Evolutionary conservation across 2,113 vertebrate species (phyloP).

Genomic region (Periophthalmus modestus): DNA sequence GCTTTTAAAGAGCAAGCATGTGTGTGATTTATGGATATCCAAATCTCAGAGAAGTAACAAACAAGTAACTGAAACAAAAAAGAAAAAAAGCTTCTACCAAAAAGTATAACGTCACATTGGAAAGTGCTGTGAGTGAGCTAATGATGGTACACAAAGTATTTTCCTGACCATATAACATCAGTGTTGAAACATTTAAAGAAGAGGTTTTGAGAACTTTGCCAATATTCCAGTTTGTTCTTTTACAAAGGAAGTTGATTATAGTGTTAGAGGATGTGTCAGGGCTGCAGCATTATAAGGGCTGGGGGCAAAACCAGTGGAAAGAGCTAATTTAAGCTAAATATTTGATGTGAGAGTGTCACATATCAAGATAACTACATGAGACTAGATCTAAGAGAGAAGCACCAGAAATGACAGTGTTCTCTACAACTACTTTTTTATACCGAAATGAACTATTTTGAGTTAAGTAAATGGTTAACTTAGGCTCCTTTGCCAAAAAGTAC

Average conservation of each 20-base stretch:
- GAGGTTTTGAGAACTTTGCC: neutral
- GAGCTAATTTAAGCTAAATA: constrained; percentile 12
- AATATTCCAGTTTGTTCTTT: constrained; percentile 26
- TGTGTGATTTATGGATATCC: neutral
- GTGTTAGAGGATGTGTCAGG: constrained; percentile 35
- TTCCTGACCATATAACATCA: constrained; percentile 35
- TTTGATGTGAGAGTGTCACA: neutral
- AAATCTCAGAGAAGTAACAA: neutral
- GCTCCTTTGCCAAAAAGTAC: constrained; percentile 4
- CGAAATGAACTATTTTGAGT: neutral
- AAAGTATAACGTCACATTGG: constrained; percentile 22
- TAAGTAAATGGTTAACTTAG: neutral
- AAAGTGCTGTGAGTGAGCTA: constrained; percentile 23
- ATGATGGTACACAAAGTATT: constrained; percentile 29
- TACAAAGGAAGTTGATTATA: constrained; percentile 22
- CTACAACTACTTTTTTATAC: neutral
- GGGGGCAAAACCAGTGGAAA: constrained; percentile 25
- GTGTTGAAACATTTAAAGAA: constrained; percentile 31
- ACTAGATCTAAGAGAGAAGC: neutral
- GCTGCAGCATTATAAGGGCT: constrained; percentile 17
- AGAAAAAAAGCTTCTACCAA: neutral
- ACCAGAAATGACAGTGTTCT: neutral
- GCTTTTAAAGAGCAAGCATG: neutral
- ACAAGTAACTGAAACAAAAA: neutral
- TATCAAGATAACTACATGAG: neutral